A percentile compares a stretch with the other conserved stretches of the same genome.
Conservation (phyloP, 2,113 vertebrate genomes). For the Odobenus rosmarus region DNA sequence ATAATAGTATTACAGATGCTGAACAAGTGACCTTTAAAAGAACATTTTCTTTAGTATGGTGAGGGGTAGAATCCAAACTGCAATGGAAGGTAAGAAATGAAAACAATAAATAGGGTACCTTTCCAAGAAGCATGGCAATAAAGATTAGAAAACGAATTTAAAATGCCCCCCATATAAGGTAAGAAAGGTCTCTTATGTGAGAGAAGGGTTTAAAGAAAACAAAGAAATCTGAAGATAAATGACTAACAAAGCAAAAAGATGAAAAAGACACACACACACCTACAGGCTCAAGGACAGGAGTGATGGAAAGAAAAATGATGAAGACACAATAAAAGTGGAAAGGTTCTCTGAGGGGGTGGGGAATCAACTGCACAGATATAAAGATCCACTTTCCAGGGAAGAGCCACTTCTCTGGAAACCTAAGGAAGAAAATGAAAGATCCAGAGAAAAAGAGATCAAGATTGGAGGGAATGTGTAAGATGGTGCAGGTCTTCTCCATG, state of each 20-base stretch:
- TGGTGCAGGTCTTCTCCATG: neutral
- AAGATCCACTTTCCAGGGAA: neutral
- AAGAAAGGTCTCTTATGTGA: neutral
- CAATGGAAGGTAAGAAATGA: neutral
- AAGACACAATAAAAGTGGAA: neutral
- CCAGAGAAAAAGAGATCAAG: conserved; percentile 14
- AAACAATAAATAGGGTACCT: neutral
- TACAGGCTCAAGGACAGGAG: neutral
- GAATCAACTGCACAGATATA: neutral
- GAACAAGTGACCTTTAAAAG: neutral
- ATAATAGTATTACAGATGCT: neutral
- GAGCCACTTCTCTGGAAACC: neutral
- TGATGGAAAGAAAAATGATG: neutral
- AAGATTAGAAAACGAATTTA: conserved; percentile 10
- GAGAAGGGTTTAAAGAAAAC: neutral
- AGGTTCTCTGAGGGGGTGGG: neutral
- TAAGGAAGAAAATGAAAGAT: conserved; percentile 6
- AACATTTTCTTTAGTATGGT: neutral
- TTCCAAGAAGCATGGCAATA: neutral
- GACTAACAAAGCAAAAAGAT: neutral
- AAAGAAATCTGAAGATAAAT: neutral
- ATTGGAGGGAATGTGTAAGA: neutral
- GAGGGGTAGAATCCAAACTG: neutral
- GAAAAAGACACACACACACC: neutral
- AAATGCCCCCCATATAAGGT: neutral